A percentile compares a stretch with the other conserved stretches of the same genome.
phyloP scores from a whole-genome alignment of 2,797 vertebrate genomes.

The Orestias chungarensis region DNA sequence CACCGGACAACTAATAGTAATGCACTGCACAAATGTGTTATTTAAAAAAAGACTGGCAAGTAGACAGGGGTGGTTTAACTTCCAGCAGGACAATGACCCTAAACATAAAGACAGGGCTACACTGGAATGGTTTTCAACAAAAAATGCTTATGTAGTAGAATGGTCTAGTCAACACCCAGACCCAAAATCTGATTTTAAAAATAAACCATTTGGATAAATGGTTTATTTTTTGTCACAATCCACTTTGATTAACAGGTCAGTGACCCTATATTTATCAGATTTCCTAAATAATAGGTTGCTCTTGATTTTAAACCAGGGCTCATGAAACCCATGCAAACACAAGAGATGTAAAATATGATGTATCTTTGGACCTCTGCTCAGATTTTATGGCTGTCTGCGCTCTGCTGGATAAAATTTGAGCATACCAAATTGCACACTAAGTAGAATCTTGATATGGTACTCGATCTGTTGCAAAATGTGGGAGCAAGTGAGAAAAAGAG shows the following conservation, averaged over 20 bases:
- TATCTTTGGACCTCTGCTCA: not conserved
- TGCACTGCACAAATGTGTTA: no score
- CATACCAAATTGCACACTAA: not conserved
- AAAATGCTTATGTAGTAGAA: no score
- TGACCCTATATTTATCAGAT: not conserved
- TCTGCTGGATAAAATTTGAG: not conserved
- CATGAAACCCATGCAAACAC: not conserved
- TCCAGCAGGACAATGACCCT: no score
- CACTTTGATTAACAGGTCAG: not conserved
- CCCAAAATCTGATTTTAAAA: no score
- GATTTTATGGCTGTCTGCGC: not conserved
- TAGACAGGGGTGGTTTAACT: no score
- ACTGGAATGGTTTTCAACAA: no score
- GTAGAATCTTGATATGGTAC: not conserved
- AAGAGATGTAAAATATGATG: not conserved
- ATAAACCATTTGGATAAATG: no score
- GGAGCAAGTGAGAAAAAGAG: not conserved
- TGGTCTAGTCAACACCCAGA: no score
- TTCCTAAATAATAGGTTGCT: not conserved
- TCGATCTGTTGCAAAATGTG: not conserved
- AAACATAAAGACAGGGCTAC: no score
- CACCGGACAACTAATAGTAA: no score
- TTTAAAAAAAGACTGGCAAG: no score
- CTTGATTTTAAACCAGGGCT: not conserved
- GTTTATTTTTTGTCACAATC: not conserved